Conservation (phyloP, 2,888 invertebrate species). For the Bugulina stolonifera region DNA sequence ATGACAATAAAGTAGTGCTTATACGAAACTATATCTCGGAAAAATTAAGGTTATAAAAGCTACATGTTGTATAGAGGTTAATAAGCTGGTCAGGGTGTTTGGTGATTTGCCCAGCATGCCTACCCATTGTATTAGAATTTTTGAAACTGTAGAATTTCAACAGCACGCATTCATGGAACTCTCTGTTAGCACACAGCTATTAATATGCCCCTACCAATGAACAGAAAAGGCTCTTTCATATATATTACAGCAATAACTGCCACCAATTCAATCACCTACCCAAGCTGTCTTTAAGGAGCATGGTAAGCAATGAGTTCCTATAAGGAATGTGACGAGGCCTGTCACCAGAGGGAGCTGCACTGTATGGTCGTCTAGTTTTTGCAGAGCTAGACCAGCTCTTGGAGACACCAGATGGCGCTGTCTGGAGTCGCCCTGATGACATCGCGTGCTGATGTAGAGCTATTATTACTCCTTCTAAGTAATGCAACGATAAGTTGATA, state of each 20-base stretch:
- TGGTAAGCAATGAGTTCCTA: conserved; percentile 48
- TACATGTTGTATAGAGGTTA: too few species aligned
- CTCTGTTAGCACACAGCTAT: too few species aligned
- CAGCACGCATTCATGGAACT: too few species aligned
- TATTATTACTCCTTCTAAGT: conserved; percentile 46
- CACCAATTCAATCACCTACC: conserved; percentile 33
- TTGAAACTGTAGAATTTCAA: too few species aligned
- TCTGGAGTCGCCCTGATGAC: neutral
- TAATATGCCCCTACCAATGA: too few species aligned
- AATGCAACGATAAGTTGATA: conserved; percentile 49
- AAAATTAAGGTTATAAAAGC: too few species aligned
- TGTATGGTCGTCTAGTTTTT: conserved; percentile 7
- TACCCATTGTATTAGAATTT: too few species aligned
- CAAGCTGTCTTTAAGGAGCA: conserved; percentile 48
- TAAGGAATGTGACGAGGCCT: conserved; percentile 39
- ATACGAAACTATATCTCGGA: too few species aligned
- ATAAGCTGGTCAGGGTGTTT: too few species aligned
- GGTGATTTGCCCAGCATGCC: too few species aligned
- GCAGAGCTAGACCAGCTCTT: conserved; percentile 12
- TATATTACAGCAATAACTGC: neutral
- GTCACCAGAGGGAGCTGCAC: neutral
- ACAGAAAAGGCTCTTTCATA: neutral
- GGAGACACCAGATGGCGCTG: conserved; percentile 14
- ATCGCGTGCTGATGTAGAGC: conserved; percentile 40
- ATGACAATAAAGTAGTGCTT: too few species aligned